Percentiles rank a stretch among this genome's conserved stretches.
phyloP scores from a whole-genome alignment of 2,113 vertebrate genomes.

The Pandion haliaetus region DNA sequence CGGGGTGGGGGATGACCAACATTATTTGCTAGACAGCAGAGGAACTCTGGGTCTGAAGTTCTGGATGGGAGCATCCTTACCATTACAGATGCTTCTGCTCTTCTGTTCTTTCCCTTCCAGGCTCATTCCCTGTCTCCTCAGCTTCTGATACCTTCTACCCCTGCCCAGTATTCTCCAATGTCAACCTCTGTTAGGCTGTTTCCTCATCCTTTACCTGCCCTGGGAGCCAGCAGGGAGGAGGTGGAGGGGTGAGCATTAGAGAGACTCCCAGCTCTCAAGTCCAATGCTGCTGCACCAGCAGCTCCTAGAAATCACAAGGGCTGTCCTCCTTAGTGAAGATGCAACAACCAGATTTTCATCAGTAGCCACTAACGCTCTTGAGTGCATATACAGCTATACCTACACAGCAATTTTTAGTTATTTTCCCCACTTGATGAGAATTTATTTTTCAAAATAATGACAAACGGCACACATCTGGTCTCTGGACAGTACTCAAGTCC shows the following conservation, averaged over 20 bases:
- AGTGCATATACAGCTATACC: background rate
- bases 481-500: background rate
- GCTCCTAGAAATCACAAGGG: background rate
- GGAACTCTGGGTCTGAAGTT: background rate
- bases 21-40: background rate
- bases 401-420: background rate
- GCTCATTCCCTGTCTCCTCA: background rate
- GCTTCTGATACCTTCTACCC: background rate
- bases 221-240: background rate
- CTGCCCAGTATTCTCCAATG: background rate
- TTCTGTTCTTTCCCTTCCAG: background rate
- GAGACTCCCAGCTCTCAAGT: background rate
- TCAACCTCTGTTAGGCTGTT: background rate
- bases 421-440: background rate
- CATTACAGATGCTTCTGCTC: background rate
- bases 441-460: background rate
- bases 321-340: background rate
- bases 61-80: background rate
- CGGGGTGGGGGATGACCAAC: accelerated
- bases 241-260: no score
- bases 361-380: accelerated
- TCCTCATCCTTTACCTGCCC: background rate
- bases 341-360: background rate
- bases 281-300: background rate
- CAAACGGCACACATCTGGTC: background rate